Percentiles rank a stretch among this genome's conserved stretches.
Conservation (phyloP, 2,888 invertebrate species). For the Scaptomyza flava region DNA sequence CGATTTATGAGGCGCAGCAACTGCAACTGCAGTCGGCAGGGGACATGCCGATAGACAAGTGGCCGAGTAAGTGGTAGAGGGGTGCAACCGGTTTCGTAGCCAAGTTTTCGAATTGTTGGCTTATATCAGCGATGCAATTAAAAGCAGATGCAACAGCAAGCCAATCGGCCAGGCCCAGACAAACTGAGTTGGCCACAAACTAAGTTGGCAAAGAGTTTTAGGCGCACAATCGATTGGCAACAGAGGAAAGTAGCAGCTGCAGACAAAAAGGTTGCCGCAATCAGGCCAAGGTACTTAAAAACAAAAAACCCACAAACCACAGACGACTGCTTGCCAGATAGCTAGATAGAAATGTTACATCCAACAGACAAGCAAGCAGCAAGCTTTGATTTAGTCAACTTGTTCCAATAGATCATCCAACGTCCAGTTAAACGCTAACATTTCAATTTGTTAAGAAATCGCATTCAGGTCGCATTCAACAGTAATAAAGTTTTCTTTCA, state of each 20-base stretch:
- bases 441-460: constrained; percentile 10
- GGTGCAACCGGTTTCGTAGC: constrained; percentile 43
- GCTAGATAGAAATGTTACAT: constrained; percentile 7
- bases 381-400: constrained; percentile 21
- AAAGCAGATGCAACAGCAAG: constrained; percentile 53
- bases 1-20: constrained; percentile 67
- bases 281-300: constrained; percentile 52
- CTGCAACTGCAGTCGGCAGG: constrained; percentile 6
- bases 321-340: not conserved
- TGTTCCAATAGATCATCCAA: constrained; percentile 37
- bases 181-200: constrained; percentile 11
- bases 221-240: constrained; percentile 29
- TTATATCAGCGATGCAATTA: constrained; percentile 66
- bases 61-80: no score
- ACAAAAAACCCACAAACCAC: not conserved
- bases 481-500: no score
- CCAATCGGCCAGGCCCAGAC: constrained; percentile 8
- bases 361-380: not conserved
- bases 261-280: constrained; percentile 21
- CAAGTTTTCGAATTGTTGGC: constrained; percentile 42
- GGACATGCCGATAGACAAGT: no score
- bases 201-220: constrained; percentile 12
- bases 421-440: not conserved
- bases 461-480: not conserved
- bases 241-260: not conserved